A percentile compares a stretch with the other conserved stretches of the same genome.
phyloP scores from a whole-genome alignment of 1,140 invertebrate genomes.

The Danaus plexippus region DNA sequence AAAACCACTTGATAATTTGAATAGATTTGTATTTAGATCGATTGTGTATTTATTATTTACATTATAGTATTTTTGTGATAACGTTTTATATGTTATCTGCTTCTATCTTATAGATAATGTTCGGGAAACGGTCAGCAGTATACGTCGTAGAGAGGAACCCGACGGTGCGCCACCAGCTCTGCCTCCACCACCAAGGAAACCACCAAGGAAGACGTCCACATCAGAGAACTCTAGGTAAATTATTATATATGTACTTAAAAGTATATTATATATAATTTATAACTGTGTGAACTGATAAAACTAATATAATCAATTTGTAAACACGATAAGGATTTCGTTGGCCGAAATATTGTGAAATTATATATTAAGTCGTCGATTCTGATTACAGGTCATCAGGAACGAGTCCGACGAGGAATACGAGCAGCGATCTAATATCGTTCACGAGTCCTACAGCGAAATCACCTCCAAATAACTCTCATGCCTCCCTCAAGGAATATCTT shows the following conservation, averaged over 20 bases:
- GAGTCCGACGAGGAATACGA: constrained; percentile 65
- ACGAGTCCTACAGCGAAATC: constrained; percentile 74
- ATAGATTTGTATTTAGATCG: too few species aligned
- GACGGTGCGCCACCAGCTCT: constrained; percentile 59
- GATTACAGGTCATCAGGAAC: constrained; percentile 65
- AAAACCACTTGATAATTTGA: too few species aligned
- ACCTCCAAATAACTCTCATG: constrained; percentile 60
- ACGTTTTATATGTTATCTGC: too few species aligned
- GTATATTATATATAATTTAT: constrained; percentile 1
- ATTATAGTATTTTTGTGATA: too few species aligned
- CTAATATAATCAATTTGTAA: too few species aligned
- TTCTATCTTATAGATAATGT: constrained; percentile 46
- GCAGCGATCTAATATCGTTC: constrained; percentile 81
- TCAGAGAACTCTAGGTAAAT: constrained; percentile 42
- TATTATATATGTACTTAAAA: background rate
- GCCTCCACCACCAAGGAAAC: constrained; percentile 69
- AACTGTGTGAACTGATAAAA: constrained; percentile 3
- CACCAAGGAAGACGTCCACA: constrained; percentile 54
- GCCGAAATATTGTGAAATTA: too few species aligned
- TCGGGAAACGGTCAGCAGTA: constrained; percentile 36
- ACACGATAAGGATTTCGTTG: too few species aligned
- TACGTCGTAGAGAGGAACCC: constrained; percentile 43
- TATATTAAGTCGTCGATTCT: too few species aligned
- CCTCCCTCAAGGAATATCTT: constrained; percentile 71
- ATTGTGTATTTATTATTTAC: too few species aligned